Evolutionary conservation across 2,888 invertebrate genomes (phyloP).

Genomic region (Meloe dianella): DNA sequence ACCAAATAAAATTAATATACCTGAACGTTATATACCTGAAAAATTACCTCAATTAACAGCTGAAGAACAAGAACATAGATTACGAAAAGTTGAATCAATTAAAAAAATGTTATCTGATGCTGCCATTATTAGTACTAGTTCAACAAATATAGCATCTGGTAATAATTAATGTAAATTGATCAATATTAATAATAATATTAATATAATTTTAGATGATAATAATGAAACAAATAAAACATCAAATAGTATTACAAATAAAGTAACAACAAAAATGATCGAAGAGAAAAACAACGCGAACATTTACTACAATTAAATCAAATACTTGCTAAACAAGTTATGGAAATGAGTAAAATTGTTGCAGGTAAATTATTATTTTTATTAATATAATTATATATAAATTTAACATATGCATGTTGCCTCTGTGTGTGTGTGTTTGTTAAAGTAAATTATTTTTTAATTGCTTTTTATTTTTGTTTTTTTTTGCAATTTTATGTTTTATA

Average conservation of each 20-base stretch:
- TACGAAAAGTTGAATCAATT: conserved; percentile 89
- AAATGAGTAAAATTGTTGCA: conserved; percentile 94
- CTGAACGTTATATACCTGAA: conserved; percentile 91
- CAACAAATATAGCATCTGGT: conserved; percentile 48
- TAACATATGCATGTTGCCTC: background rate
- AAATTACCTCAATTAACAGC: conserved; percentile 85
- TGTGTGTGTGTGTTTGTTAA: background rate
- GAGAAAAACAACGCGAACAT: conserved; percentile 90
- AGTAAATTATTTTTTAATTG: conserved; percentile 23
- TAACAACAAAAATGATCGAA: conserved; percentile 64
- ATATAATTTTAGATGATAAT: conserved; percentile 43
- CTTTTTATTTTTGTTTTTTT: conserved; percentile 30
- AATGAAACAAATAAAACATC: conserved; percentile 43
- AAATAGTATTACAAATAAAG: conserved; percentile 55
- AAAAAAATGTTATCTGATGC: conserved; percentile 87
- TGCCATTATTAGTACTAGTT: conserved; percentile 60
- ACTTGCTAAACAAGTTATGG: conserved; percentile 91
- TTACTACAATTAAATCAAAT: conserved; percentile 90
- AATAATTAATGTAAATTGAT: conserved; percentile 17
- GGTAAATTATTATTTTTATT: conserved; percentile 66
- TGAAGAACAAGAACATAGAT: conserved; percentile 82
- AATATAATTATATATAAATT: too few relatives aligned
- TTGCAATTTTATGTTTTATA: conserved; percentile 48
- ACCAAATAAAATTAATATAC: conserved; percentile 89
- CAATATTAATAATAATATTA: background rate